Evolutionary conservation across 2,113 vertebrate genomes (phyloP).

Genomic region (Calyptomena viridis): DNA sequence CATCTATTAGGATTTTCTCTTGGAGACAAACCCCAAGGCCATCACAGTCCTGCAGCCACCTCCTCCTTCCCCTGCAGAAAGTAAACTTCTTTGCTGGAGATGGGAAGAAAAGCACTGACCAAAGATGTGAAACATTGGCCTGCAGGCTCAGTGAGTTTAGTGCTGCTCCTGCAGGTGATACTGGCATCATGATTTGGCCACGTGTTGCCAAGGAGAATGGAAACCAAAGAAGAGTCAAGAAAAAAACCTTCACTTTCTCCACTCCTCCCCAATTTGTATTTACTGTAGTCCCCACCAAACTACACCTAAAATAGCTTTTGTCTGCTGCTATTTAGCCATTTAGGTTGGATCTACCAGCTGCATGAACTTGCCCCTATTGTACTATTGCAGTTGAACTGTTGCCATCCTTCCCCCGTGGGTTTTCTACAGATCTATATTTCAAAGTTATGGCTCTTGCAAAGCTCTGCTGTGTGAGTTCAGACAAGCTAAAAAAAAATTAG

Average conservation of each 20-base stretch:
- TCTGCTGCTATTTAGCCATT: constrained; percentile 1
- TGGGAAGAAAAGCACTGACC: neutral
- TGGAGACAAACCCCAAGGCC: neutral
- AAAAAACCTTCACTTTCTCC: constrained; percentile 14
- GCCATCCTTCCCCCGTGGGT: constrained; percentile 40
- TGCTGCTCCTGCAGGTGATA: neutral
- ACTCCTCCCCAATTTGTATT: neutral
- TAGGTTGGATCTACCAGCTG: neutral
- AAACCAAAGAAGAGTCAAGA: neutral
- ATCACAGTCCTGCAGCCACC: neutral
- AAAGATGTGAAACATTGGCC: neutral
- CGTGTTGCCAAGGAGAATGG: neutral
- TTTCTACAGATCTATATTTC: constrained; percentile 58
- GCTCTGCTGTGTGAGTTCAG: constrained; percentile 36
- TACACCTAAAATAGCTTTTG: constrained; percentile 41
- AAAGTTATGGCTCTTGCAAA: constrained; percentile 44
- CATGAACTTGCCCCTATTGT: constrained; percentile 46
- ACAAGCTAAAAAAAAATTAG: constrained; percentile 59
- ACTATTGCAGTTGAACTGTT: neutral
- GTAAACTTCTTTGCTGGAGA: neutral
- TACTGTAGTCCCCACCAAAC: neutral
- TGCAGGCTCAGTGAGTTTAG: neutral
- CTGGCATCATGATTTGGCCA: neutral
- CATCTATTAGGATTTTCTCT: neutral
- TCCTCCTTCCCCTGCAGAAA: neutral